Conservation (phyloP, 1,140 invertebrate genomes). For the Ips typographus region DNA sequence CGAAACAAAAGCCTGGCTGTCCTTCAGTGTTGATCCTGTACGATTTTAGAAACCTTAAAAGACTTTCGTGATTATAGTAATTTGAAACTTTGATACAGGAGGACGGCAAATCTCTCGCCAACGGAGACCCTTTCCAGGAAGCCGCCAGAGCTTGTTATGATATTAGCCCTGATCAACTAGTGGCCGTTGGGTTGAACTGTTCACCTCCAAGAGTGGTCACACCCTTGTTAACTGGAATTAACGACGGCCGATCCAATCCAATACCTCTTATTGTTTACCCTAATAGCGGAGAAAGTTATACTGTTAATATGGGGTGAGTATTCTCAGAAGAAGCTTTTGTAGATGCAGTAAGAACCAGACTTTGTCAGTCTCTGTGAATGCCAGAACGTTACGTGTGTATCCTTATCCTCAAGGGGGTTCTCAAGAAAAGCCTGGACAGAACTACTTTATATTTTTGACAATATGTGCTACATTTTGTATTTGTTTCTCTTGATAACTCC, state of each 20-base stretch:
- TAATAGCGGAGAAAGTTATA: conserved; percentile 74
- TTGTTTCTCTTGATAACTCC: too few relatives aligned
- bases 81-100: conserved; percentile 44
- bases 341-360: too few relatives aligned
- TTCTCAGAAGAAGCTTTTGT: background rate
- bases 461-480: too few relatives aligned
- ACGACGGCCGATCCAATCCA: conserved; percentile 54
- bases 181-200: conserved; percentile 87
- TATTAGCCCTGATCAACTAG: conserved; percentile 64
- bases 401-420: too few relatives aligned
- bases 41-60: conserved; percentile 29
- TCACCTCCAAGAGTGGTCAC: conserved; percentile 63
- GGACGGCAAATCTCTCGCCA: conserved; percentile 66
- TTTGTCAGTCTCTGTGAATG: background rate
- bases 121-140: conserved; percentile 72
- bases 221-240: conserved; percentile 61
- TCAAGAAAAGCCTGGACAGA: too few relatives aligned
- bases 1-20: conserved; percentile 73
- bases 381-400: too few relatives aligned
- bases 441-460: too few relatives aligned
- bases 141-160: conserved; percentile 62
- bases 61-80: background rate
- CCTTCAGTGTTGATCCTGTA: conserved; percentile 77
- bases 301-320: conserved; percentile 59
- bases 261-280: conserved; percentile 75